Percentiles rank a stretch among this genome's conserved stretches.
Evolutionary conservation across 2,888 invertebrate species (phyloP).

Genomic region (Oeneis ivallda): DNA sequence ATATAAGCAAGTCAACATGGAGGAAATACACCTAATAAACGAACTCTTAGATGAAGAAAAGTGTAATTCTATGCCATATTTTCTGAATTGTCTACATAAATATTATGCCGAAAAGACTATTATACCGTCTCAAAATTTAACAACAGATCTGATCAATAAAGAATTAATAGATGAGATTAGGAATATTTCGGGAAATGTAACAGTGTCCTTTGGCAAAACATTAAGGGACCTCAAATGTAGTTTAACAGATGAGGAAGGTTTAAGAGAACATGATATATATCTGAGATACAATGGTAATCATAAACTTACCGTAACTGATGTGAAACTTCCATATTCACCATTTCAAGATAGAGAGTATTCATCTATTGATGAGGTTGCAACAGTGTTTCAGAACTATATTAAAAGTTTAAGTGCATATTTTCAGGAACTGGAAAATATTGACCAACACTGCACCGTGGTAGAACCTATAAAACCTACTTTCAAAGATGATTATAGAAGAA

Average conservation of each 20-base stretch:
- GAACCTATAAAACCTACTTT: slow-evolving; percentile 63
- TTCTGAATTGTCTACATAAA: slow-evolving; percentile 39
- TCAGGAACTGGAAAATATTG: slow-evolving; percentile 62
- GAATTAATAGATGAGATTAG: slow-evolving; percentile 60
- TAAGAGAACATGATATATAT: slow-evolving; percentile 58
- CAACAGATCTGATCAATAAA: slow-evolving; percentile 51
- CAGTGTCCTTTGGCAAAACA: slow-evolving; percentile 63
- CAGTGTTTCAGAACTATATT: slow-evolving; percentile 49
- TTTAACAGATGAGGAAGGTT: slow-evolving; percentile 49
- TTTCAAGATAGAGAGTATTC: slow-evolving; percentile 56
- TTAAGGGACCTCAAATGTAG: slow-evolving; percentile 60
- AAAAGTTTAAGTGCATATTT: slow-evolving; percentile 58
- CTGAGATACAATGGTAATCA: slow-evolving; percentile 53
- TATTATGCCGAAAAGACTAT: slow-evolving; percentile 34
- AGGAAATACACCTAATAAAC: slow-evolving; percentile 18
- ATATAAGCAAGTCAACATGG: not conserved
- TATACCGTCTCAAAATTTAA: slow-evolving; percentile 34
- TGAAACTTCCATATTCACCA: slow-evolving; percentile 55
- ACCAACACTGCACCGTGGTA: slow-evolving; percentile 59
- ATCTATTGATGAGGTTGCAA: slow-evolving; percentile 53
- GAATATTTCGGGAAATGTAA: slow-evolving; percentile 39
- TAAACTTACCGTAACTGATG: slow-evolving; percentile 51
- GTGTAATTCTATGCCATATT: slow-evolving; percentile 30
- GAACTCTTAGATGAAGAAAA: slow-evolving; percentile 20
- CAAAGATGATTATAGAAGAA: slow-evolving; percentile 67